These are phyloP conservation scores for Saccostrea cuccullata DNA, from an alignment of 1,140 invertebrate genomes.

Conservation along the genomic window DNA sequence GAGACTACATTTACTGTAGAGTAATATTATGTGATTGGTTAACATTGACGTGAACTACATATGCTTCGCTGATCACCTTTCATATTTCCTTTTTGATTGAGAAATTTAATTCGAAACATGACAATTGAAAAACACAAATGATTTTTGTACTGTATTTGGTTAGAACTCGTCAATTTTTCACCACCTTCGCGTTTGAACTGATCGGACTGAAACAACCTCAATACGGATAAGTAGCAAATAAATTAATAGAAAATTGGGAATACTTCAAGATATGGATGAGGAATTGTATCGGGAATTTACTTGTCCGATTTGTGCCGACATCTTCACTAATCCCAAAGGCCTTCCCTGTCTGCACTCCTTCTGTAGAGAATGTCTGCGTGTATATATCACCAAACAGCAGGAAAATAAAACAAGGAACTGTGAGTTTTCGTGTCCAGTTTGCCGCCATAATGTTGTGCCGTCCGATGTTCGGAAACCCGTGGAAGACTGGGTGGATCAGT, in stretches of 20 bases:
- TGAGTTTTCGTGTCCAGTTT: slow-evolving; percentile 46
- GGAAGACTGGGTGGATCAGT: slow-evolving; percentile 48
- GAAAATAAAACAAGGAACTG: background rate
- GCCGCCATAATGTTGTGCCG: slow-evolving; percentile 31
- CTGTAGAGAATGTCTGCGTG: slow-evolving; percentile 40
- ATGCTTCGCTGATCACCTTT: slow-evolving; percentile 19
- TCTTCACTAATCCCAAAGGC: slow-evolving; percentile 41
- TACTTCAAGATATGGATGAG: background rate
- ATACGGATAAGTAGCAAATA: too few species aligned
- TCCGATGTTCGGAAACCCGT: slow-evolving; percentile 19
- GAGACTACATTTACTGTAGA: background rate
- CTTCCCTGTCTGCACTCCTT: slow-evolving; percentile 49
- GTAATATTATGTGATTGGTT: background rate
- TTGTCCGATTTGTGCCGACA: slow-evolving; percentile 50
- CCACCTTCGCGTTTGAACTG: too few species aligned
- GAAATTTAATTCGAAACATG: slow-evolving; percentile 17
- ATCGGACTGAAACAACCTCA: background rate
- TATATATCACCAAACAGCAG: slow-evolving; percentile 28
- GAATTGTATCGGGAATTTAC: slow-evolving; percentile 38
- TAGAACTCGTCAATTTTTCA: background rate
- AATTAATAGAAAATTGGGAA: too few species aligned
- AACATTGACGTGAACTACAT: background rate
- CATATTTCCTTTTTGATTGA: background rate
- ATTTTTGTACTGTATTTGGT: background rate
- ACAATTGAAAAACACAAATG: background rate